Evolutionary conservation across 2,113 vertebrate genomes (phyloP), one percentile per base, ranked within the genome.

Genomic region (Charadrius vociferus): DNA sequence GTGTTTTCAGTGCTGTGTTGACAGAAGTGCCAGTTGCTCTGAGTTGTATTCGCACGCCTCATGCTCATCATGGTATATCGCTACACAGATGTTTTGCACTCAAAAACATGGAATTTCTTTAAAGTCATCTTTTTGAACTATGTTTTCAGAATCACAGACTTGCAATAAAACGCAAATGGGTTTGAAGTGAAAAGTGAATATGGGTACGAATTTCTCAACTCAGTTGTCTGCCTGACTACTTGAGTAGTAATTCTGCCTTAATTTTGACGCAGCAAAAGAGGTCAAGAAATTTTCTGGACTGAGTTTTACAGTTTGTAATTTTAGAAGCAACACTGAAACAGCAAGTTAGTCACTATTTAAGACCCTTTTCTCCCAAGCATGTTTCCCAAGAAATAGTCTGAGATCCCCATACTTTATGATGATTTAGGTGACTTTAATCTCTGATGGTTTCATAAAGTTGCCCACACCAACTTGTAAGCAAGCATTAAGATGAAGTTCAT

Each of bases 21-120:
- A 93, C 96, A 97, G 93, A 67, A 93, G 71, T 70, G 84, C 62
- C 93, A 84, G 87, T 89, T 97, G 81, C 66, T 84, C 74, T 32
- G 53, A 80, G 71, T 1, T 96, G 81, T 90, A 66, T 91, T 97
- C 90, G 89, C 78, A 92, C 2, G 18, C 59, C 79, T 96, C 37
- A 5, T 50, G 67, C 50, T 80, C 65, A 29, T 93, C 83, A 29
- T 80, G 70, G 39, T 75, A 4, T 75, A 91, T 81, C 74, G 47
- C 67, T 82, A 18, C 58, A 82, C 87, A 96, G 84, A 94, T 91
- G 95, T 86, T 96, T 58, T 77, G 39, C 56, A 70, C 6, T 4
- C 39, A 62, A 72, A 90, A 80, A 61, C 75, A 39, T 39, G 14
- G 21, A 22, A 68, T 91, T 93, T 95, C 66, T 94, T 96, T 62